Evolutionary conservation across 1,140 invertebrate genomes (phyloP), one percentile per base, ranked within the genome.

Genomic region (Scylla paramamosain): DNA sequence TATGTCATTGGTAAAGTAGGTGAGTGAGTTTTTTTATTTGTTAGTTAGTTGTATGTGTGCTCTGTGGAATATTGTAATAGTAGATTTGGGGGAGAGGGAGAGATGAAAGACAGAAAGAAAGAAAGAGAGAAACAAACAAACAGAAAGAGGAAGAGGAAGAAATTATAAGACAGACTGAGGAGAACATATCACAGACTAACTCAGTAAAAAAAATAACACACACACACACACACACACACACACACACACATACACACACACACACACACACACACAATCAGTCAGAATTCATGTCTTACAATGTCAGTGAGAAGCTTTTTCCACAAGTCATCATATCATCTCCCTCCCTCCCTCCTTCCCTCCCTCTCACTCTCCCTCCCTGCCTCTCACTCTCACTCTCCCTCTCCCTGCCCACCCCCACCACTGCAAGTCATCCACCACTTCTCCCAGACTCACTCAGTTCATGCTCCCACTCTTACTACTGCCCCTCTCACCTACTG

Each of bases 201-300:
- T 12, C 52, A 14, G 6, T 28, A 25, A 8, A 28, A 29, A 28
- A 84, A 12, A 7, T 0, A 16, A 32, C 31, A 87, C 39, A 32
- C 39, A 89, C 6, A n/a, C 45, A 89, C 0, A 16, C 31, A 32
- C 31, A 87, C 39, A 32, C 39, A 89, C 6, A n/a, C 45, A 89
- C 88, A 39, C 86, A 88, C 86, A 39, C 86, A 45, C 86, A 39
- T 29, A 88, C 86, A 39, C 86, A 88, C 86, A 39, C 86, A 88
- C 86, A 14, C 29, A 88, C 86, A 39, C 86, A 88, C 86, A 39
- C 86, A 88, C 31, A 88, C 1, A 59, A 2, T 59, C 16, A 20
- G 52, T 59, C 10, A 20, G 2, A 20, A 59, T 2, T 59, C 52
- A 59, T 59, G 52, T 59, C 52, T 59, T 59, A 12, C 52, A 59